Percentiles rank a stretch among this genome's conserved stretches.
phyloP scores from a whole-genome alignment of 2,888 invertebrate genomes.

The Hetaerina titia region DNA sequence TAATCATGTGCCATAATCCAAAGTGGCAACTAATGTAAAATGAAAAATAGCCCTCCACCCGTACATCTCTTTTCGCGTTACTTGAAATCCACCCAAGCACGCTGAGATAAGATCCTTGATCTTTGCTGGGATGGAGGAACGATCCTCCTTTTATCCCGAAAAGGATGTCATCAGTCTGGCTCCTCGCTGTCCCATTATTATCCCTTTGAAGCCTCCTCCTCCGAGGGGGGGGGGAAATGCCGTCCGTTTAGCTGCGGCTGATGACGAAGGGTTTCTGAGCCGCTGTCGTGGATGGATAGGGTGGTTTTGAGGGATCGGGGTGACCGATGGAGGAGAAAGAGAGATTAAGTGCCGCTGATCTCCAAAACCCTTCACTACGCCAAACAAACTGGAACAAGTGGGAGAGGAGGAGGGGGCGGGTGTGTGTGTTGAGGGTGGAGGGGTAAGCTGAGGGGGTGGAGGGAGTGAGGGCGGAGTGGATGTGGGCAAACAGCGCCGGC shows the following conservation, averaged over 20 bases:
- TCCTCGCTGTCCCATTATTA: not conserved
- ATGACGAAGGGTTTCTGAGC: not conserved
- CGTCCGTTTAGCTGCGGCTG: not conserved
- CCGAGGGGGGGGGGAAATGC: not conserved
- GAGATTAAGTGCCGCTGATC: not conserved
- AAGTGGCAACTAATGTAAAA: too few species aligned
- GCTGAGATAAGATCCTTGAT: too few species aligned
- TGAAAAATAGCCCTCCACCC: too few species aligned
- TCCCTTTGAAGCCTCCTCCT: not conserved
- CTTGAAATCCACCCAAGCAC: too few species aligned
- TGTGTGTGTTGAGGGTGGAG: not conserved
- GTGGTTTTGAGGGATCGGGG: not conserved
- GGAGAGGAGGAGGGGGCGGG: not conserved
- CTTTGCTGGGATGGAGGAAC: too few species aligned
- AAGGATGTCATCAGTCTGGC: not conserved
- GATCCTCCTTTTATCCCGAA: not conserved
- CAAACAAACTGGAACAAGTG: not conserved
- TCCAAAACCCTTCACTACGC: not conserved
- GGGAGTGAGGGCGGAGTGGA: not conserved
- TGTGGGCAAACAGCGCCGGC: conserved; percentile 19
- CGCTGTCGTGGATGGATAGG: not conserved
- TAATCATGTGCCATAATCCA: too few species aligned
- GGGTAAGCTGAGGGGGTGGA: not conserved
- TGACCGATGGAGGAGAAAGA: not conserved
- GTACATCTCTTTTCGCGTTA: too few species aligned